Evolutionary conservation across 2,888 invertebrate genomes (phyloP), one percentile per base, ranked within the genome.

Genomic region (Sclerodermus sp.): DNA sequence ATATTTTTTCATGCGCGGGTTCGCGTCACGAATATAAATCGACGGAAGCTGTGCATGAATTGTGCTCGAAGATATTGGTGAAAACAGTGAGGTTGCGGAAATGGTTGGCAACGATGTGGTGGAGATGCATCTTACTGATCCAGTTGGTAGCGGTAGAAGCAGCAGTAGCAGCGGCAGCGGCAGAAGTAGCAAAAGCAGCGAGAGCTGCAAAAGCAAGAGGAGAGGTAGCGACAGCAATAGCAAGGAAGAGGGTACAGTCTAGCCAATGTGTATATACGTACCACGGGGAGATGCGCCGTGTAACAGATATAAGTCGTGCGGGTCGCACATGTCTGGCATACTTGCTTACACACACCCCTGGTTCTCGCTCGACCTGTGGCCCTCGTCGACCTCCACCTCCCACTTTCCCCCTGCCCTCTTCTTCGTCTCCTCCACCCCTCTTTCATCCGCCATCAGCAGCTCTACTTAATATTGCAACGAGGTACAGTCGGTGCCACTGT

Each of bases 401-500:
- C n/a, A 34, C 45, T 5, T 37, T 32, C 40, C 32, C 45, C 32
- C 32, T 31, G n/a, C 15, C 37, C 18, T 37, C 15, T 36, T 31
- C 40, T 40, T 18, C 23, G 12, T 12, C 43, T 36, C 36, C 31
- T 37, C 42, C 37, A 32, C 46, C 37, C 38, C 23, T 3, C 23
- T 8, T 8, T 23, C 23, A 23, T 23, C 23, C 23, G 50, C 57
- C 49, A 43, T 43, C 47, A 49, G 63, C 52, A 54, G 47, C 49
- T 57, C 68, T 65, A 62, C 60, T 73, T 67, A 73, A 71, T 73
- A 71, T 71, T 73, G 68, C 67, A 71, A 49, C 60, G 61, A 62
- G 60, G 41, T 36, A 34, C 40, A 23, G 41, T 37, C 37, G 45
- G 30, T 38, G 13, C 37, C 51, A 48, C 52, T 58, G 51, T 55